Conservation (phyloP, 2,113 vertebrate species). For the Lates calcarifer region DNA sequence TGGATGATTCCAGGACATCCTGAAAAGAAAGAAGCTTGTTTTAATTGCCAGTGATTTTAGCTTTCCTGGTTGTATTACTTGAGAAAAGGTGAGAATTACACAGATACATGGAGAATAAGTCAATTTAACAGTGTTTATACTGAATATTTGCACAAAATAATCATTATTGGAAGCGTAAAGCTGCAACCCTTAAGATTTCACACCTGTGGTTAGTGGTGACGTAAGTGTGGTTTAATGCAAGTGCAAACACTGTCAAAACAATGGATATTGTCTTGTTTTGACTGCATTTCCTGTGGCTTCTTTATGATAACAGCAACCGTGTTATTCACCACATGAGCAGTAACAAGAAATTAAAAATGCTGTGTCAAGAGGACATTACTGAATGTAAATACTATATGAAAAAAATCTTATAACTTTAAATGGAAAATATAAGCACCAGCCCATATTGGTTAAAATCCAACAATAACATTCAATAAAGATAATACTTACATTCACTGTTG, state of each 20-base stretch:
- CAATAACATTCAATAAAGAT: not conserved
- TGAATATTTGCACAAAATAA: not conserved
- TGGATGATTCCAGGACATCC: conserved; percentile 84
- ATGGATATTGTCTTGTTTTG: too few relatives aligned
- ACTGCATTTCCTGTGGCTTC: too few relatives aligned
- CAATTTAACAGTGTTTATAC: not conserved
- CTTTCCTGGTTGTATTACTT: not conserved
- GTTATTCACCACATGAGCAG: too few relatives aligned
- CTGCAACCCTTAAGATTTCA: not conserved
- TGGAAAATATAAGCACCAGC: too few relatives aligned
- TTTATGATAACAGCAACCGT: too few relatives aligned
- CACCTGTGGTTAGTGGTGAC: not conserved
- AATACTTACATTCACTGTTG: conserved; percentile 59
- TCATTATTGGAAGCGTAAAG: not conserved
- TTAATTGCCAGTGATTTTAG: not conserved
- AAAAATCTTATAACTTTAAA: not conserved
- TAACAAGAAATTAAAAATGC: not conserved
- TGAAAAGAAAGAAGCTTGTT: conserved; percentile 75
- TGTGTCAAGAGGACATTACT: too few relatives aligned
- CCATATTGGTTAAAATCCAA: not conserved
- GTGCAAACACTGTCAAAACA: too few relatives aligned
- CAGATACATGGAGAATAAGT: not conserved
- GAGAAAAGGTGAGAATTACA: not conserved
- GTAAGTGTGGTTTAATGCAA: not conserved
- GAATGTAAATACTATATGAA: not conserved